Conservation (phyloP, 2,888 invertebrate genomes). For the Coenonympha glycerion region DNA sequence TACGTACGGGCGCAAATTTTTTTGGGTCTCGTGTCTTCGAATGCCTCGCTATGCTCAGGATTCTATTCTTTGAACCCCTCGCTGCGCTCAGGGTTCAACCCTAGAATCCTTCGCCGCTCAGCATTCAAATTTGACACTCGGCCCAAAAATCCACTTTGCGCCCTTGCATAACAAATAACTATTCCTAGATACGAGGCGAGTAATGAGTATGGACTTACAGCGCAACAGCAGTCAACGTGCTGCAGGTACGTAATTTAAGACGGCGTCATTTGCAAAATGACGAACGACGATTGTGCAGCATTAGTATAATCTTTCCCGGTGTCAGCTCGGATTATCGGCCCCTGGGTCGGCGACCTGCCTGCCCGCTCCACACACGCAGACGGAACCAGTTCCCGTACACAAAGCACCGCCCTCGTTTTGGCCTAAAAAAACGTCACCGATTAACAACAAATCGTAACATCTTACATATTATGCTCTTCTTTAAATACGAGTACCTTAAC, state of each 20-base stretch:
- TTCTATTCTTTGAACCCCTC: too few species aligned
- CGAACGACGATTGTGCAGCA: slow-evolving; percentile 29
- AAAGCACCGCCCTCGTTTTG: slow-evolving; percentile 18
- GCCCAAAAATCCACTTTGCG: too few species aligned
- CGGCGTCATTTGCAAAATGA: slow-evolving; percentile 27
- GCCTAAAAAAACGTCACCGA: slow-evolving; percentile 21
- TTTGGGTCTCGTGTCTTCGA: too few species aligned
- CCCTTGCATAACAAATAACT: too few species aligned
- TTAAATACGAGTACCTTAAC: too few species aligned
- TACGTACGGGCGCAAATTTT: too few species aligned
- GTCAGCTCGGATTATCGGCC: slow-evolving; percentile 54
- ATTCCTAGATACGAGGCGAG: background rate
- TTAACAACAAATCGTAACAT: slow-evolving; percentile 11
- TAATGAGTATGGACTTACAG: slow-evolving; percentile 7
- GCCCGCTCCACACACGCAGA: slow-evolving; percentile 53
- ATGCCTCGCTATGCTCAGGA: too few species aligned
- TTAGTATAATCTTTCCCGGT: slow-evolving; percentile 35
- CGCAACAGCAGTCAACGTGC: slow-evolving; percentile 9
- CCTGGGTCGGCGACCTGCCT: slow-evolving; percentile 57
- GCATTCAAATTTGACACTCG: too few species aligned
- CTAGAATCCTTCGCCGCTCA: too few species aligned
- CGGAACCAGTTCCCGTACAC: slow-evolving; percentile 66
- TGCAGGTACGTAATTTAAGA: slow-evolving; percentile 18
- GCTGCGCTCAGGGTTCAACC: too few species aligned
- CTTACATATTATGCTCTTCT: too few species aligned